phyloP scores from a whole-genome alignment of 23 tunicate species.

The Botrylloides violaceus region DNA sequence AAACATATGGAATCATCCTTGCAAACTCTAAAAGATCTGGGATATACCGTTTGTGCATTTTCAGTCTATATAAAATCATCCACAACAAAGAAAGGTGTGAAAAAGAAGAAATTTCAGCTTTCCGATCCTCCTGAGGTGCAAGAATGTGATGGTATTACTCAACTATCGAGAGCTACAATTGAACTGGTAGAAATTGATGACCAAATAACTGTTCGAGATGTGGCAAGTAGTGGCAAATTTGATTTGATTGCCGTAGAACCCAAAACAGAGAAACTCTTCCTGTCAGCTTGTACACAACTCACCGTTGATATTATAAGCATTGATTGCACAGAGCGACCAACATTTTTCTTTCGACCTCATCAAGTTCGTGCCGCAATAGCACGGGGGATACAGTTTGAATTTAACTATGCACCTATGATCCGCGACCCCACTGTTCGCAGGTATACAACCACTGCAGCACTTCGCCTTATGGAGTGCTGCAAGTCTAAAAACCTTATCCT shows the following conservation, averaged over 20 bases:
- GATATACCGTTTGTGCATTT: slow-evolving; percentile 54
- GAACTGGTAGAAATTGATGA: slow-evolving; percentile 61
- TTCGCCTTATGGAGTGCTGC: slow-evolving; percentile 25
- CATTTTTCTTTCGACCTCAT: slow-evolving; percentile 22
- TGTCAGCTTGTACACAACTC: slow-evolving; percentile 45
- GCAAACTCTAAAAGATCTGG: slow-evolving; percentile 34
- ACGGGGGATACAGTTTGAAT: slow-evolving; percentile 66
- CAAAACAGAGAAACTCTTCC: slow-evolving; percentile 52
- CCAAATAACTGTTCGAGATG: slow-evolving; percentile 57
- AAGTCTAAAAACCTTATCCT: slow-evolving; percentile 48
- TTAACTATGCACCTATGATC: slow-evolving; percentile 63
- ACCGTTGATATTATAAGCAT: slow-evolving; percentile 57
- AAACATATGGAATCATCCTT: not conserved
- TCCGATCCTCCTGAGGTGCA: slow-evolving; percentile 29
- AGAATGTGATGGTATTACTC: slow-evolving; percentile 21
- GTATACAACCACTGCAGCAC: slow-evolving; percentile 33
- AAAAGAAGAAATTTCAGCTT: slow-evolving; percentile 31
- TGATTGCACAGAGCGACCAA: slow-evolving; percentile 32
- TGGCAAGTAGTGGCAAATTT: slow-evolving; percentile 13
- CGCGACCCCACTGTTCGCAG: slow-evolving; percentile 28
- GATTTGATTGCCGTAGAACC: slow-evolving; percentile 75
- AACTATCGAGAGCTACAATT: slow-evolving; percentile 45
- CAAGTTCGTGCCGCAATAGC: slow-evolving; percentile 32
- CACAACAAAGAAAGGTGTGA: slow-evolving; percentile 10
- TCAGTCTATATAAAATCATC: slow-evolving; percentile 12